Conservation (phyloP, 2,888 invertebrate genomes). For the Deroplatys truncata region DNA sequence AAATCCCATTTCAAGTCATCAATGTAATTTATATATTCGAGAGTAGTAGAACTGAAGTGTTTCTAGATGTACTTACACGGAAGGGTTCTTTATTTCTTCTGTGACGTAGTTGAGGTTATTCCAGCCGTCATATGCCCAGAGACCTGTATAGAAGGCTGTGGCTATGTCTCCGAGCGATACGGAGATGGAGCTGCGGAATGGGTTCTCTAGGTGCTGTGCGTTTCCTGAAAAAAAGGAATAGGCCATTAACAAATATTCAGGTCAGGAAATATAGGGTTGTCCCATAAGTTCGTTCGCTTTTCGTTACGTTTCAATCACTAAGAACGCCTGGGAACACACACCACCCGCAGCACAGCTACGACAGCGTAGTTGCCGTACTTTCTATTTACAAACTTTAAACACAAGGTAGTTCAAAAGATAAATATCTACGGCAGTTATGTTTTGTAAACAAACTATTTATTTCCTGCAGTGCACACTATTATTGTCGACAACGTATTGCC, state of each 20-base stretch:
- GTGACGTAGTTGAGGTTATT: constrained; percentile 99
- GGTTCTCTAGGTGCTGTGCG: constrained; percentile 80
- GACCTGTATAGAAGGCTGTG: constrained; percentile 89
- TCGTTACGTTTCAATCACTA: too few relatives aligned
- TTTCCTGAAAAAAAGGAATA: constrained; percentile 55
- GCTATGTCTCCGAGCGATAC: constrained; percentile 80
- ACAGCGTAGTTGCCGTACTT: too few relatives aligned
- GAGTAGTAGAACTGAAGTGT: not conserved
- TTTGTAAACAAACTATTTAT: too few relatives aligned
- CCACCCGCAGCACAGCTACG: too few relatives aligned
- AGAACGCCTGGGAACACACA: too few relatives aligned
- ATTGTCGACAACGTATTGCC: too few relatives aligned
- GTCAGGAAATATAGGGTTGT: too few relatives aligned
- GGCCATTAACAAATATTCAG: not conserved
- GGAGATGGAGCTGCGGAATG: constrained; percentile 66
- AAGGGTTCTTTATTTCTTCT: constrained; percentile 97
- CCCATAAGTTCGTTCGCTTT: too few relatives aligned
- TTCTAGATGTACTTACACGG: constrained; percentile 56
- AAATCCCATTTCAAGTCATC: not conserved
- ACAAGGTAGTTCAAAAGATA: too few relatives aligned
- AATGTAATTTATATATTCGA: not conserved
- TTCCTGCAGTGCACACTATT: too few relatives aligned
- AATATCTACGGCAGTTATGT: too few relatives aligned
- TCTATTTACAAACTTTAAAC: too few relatives aligned
- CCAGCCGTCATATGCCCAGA: constrained; percentile 97